These are phyloP conservation scores for Prosopocoilus inquinatus DNA, from an alignment of 2,888 invertebrate genomes.

Conservation along the genomic window DNA sequence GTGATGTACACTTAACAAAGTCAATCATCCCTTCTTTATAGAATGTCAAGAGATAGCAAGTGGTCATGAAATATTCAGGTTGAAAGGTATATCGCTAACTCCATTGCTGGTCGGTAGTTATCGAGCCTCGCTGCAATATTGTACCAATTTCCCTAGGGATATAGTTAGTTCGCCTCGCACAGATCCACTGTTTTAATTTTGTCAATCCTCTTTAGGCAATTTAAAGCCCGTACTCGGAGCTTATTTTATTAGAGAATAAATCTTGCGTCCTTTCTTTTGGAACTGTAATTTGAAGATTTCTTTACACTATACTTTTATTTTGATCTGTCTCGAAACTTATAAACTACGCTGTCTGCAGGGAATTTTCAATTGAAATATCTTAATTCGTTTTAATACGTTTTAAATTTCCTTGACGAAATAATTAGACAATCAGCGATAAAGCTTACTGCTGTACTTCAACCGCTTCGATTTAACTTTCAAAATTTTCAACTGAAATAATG, in stretches of 20 bases:
- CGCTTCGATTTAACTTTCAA: too few species aligned
- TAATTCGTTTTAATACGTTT: background rate
- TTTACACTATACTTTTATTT: constrained; percentile 10
- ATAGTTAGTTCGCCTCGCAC: constrained; percentile 33
- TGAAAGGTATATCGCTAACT: constrained; percentile 24
- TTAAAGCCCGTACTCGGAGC: constrained; percentile 35
- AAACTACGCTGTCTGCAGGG: background rate
- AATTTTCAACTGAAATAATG: too few species aligned
- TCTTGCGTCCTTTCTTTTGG: constrained; percentile 33
- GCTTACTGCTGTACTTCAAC: too few species aligned
- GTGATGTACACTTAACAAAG: background rate
- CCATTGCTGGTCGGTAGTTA: constrained; percentile 20
- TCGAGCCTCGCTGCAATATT: constrained; percentile 25
- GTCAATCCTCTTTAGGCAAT: constrained; percentile 46
- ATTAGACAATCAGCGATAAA: background rate
- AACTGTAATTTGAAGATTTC: constrained; percentile 24
- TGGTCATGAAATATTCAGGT: constrained; percentile 27
- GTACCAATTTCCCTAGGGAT: constrained; percentile 39
- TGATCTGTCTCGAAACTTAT: background rate
- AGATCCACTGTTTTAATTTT: constrained; percentile 41
- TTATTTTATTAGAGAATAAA: constrained; percentile 44
- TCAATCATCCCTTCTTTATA: constrained; percentile 6
- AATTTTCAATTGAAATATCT: background rate
- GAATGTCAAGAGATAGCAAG: constrained; percentile 20
- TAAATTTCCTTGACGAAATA: background rate